Evolutionary conservation across 2,113 vertebrate species (phyloP).

Genomic region (Suncus etruscus): DNA sequence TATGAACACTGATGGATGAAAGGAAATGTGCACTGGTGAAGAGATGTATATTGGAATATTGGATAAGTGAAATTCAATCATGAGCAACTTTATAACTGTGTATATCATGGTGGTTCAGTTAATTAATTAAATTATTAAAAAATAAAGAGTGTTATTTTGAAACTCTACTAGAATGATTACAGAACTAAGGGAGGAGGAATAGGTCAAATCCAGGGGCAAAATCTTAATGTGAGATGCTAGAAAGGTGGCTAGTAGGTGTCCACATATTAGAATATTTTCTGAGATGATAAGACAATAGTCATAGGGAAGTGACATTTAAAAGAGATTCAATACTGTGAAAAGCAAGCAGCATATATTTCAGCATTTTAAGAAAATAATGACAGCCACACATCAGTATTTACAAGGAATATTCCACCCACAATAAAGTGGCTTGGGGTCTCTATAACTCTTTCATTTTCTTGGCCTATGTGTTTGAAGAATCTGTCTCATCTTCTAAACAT

Average conservation of each 20-base stretch:
- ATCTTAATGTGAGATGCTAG: not conserved
- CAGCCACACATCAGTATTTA: not conserved
- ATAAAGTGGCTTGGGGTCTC: not conserved
- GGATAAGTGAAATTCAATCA: no score
- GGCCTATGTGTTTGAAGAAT: slow-evolving; percentile 17
- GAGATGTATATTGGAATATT: no score
- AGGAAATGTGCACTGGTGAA: no score
- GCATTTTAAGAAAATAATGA: slow-evolving; percentile 14
- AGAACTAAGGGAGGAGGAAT: not conserved
- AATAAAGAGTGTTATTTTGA: not conserved
- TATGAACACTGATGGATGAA: no score
- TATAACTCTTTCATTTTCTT: not conserved
- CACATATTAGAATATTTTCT: slow-evolving; percentile 30
- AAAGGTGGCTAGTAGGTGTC: not conserved
- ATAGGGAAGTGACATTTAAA: not conserved
- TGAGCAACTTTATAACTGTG: no score
- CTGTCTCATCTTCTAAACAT: slow-evolving; percentile 8
- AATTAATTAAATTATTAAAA: no score
- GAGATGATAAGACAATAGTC: not conserved
- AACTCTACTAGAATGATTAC: slow-evolving; percentile 15
- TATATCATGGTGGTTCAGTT: no score
- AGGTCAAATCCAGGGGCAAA: slow-evolving; percentile 29
- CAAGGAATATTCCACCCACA: not conserved
- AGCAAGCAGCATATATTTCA: not conserved
- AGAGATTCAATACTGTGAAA: not conserved